These are phyloP conservation scores for Oophaga pumilio DNA, from an alignment of 2,113 vertebrate species.

Conservation along the genomic window DNA sequence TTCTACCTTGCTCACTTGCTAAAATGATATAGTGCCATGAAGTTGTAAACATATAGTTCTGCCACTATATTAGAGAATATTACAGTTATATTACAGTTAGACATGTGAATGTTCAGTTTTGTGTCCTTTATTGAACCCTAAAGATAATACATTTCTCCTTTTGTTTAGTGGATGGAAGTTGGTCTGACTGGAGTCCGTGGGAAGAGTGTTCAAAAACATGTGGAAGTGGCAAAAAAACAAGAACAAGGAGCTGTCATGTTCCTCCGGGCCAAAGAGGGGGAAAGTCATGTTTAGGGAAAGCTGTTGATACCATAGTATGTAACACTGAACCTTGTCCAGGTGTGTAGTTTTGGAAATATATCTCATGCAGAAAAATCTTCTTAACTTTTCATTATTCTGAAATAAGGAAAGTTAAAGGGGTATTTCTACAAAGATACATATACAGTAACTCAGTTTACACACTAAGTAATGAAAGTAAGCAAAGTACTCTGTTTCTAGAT, in stretches of 20 bases:
- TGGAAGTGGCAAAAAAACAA: conserved; percentile 88
- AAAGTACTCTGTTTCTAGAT: too few species aligned
- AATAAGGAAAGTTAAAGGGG: not conserved
- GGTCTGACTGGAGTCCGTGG: conserved; percentile 93
- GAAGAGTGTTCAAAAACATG: conserved; percentile 92
- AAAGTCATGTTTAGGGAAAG: conserved; percentile 79
- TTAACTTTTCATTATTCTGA: not conserved
- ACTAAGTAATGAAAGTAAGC: too few species aligned
- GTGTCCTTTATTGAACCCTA: not conserved
- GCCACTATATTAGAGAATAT: too few species aligned
- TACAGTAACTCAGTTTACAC: too few species aligned
- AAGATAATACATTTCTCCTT: not conserved
- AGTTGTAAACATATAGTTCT: too few species aligned
- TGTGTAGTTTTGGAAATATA: conserved; percentile 58
- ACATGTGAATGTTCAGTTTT: not conserved
- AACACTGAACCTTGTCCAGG: conserved; percentile 88
- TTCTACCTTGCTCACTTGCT: too few species aligned
- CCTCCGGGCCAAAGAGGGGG: conserved; percentile 84
- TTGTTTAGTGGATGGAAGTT: conserved; percentile 86
- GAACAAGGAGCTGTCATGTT: conserved; percentile 82
- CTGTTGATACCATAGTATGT: conserved; percentile 83
- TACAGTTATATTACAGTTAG: not conserved
- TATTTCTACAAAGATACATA: too few species aligned
- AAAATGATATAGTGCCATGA: too few species aligned
- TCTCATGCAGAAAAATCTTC: not conserved